phyloP scores from a whole-genome alignment of 2,113 vertebrate genomes.

The Garra rufa region DNA sequence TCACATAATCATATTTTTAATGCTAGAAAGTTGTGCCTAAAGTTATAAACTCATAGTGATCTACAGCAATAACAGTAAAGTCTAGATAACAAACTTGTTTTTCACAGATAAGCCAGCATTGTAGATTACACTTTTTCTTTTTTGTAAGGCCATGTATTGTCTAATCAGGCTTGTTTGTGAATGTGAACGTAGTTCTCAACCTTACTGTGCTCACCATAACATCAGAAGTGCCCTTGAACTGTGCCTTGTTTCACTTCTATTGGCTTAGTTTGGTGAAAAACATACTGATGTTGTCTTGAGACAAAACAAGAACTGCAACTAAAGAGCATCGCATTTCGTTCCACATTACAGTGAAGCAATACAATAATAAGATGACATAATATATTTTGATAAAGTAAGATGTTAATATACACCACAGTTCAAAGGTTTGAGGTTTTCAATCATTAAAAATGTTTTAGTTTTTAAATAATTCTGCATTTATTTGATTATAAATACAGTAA shows the following conservation, averaged over 20 bases:
- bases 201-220: neutral
- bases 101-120: neutral
- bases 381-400: neutral
- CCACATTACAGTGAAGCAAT: neutral
- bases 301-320: neutral
- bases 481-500: neutral
- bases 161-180: constrained; percentile 32
- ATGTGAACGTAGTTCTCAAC: neutral
- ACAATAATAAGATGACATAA: too few relatives aligned
- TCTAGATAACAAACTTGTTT: constrained; percentile 23
- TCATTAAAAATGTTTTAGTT: too few relatives aligned
- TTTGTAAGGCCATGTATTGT: neutral
- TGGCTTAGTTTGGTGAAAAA: neutral
- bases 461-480: neutral
- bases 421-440: neutral
- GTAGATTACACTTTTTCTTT: neutral
- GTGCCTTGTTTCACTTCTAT: constrained; percentile 7
- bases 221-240: constrained; percentile 35
- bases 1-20: neutral
- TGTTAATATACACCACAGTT: neutral
- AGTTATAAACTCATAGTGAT: neutral
- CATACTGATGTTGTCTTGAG: neutral
- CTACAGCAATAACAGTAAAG: constrained; percentile 17
- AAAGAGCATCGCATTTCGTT: neutral
- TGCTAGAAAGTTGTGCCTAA: neutral